Percentiles rank a stretch among this genome's conserved stretches.
Conservation (phyloP, 2,113 vertebrate species). For the Pavo muticus region DNA sequence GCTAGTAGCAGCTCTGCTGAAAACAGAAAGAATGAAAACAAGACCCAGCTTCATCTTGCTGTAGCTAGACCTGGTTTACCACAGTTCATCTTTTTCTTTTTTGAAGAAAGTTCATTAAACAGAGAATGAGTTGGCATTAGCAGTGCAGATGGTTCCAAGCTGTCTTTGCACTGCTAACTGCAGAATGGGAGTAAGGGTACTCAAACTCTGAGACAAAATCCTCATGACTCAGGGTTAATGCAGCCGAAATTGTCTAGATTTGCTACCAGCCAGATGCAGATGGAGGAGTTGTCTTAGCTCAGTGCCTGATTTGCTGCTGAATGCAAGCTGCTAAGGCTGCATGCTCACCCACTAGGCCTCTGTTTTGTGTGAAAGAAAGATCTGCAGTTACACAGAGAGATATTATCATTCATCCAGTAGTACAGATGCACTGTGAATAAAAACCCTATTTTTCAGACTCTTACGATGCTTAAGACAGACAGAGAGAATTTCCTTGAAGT, state of each 20-base stretch:
- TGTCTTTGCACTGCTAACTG: background rate
- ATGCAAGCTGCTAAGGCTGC: background rate
- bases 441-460: background rate
- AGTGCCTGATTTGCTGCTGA: background rate
- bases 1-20: background rate
- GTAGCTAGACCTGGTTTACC: background rate
- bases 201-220: background rate
- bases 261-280: background rate
- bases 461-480: background rate
- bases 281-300: background rate
- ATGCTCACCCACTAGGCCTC: background rate
- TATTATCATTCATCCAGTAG: too few species aligned
- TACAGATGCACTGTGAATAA: background rate
- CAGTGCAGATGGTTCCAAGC: background rate
- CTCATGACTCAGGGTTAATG: background rate
- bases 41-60: background rate
- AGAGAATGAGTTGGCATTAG: fast-evolving
- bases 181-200: background rate
- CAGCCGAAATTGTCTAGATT: background rate
- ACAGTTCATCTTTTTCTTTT: background rate
- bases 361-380: background rate
- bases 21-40: background rate
- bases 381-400: background rate
- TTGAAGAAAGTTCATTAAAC: background rate
- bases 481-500: background rate